Evolutionary conservation across 92 coral and sea anemone genomes (phyloP).

Genomic region (Meandrina meandrites): DNA sequence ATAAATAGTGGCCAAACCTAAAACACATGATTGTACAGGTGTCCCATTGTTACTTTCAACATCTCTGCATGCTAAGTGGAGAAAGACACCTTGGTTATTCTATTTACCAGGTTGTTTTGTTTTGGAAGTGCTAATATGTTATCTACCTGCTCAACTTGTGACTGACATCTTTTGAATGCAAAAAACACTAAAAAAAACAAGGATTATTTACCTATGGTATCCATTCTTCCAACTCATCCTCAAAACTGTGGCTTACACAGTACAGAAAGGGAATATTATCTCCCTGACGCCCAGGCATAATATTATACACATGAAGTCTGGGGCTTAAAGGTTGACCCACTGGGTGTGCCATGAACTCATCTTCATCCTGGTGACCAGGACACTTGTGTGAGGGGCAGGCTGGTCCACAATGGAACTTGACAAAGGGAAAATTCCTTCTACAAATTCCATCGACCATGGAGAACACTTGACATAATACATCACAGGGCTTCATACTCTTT

Average conservation of each 20-base stretch:
- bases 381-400: conserved; percentile 54
- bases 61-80: too few relatives aligned
- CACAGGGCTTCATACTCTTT: conserved; percentile 22
- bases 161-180: too few relatives aligned
- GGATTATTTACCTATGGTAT: not conserved
- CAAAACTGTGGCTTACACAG: conserved; percentile 47
- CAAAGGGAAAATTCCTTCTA: conserved; percentile 38
- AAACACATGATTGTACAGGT: too few relatives aligned
- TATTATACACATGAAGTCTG: conserved; percentile 52
- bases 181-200: too few relatives aligned
- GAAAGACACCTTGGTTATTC: too few relatives aligned
- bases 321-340: not conserved
- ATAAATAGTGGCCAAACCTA: too few relatives aligned
- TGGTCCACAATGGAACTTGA: conserved; percentile 68
- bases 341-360: not conserved
- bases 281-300: conserved; percentile 45
- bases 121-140: too few relatives aligned
- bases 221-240: conserved; percentile 47
- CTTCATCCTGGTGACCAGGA: conserved; percentile 44
- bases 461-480: conserved; percentile 39
- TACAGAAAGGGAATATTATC: conserved; percentile 28
- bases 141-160: too few relatives aligned
- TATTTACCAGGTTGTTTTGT: too few relatives aligned
- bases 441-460: conserved; percentile 49
- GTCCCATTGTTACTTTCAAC: too few relatives aligned